These are phyloP conservation scores for Chrysaora quinquecirrha DNA, from an alignment of 30 jellyfish, hydroid and myxozoan species.

Conservation along the genomic window DNA sequence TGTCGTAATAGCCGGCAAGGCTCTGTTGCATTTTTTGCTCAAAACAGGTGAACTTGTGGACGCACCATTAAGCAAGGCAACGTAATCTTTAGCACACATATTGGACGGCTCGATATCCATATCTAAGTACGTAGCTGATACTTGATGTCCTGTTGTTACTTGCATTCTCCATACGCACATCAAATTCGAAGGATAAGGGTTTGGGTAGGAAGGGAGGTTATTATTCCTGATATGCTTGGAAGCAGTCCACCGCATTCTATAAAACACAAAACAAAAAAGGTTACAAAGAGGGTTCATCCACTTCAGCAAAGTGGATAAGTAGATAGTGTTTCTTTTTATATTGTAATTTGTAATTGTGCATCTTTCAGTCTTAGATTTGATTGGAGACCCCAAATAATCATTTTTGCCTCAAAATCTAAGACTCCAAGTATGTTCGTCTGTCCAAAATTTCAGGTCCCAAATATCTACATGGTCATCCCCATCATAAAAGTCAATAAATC, in stretches of 20 bases:
- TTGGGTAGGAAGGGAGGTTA: conserved; percentile 60
- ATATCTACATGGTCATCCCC: too few relatives aligned
- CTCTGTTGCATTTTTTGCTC: conserved; percentile 29
- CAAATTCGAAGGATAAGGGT: conserved; percentile 52
- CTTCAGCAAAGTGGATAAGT: too few relatives aligned
- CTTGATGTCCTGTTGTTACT: conserved; percentile 59
- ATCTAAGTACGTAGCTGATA: conserved; percentile 31
- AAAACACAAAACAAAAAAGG: conserved; percentile 8
- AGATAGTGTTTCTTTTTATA: too few relatives aligned
- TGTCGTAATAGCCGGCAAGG: conserved; percentile 33
- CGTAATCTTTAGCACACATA: conserved; percentile 60
- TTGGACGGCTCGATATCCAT: conserved; percentile 48
- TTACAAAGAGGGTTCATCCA: background rate
- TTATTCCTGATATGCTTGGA: conserved; percentile 45
- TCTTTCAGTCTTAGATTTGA: too few relatives aligned
- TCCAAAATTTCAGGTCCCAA: too few relatives aligned
- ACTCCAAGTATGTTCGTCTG: too few relatives aligned
- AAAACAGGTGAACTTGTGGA: conserved; percentile 52
- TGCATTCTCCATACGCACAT: conserved; percentile 67
- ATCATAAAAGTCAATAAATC: too few relatives aligned
- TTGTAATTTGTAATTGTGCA: too few relatives aligned
- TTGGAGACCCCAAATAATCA: too few relatives aligned
- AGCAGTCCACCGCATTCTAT: conserved; percentile 80
- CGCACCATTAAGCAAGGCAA: conserved; percentile 56
- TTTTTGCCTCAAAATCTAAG: too few relatives aligned